Percentiles rank a stretch among this genome's conserved stretches.
Conservation (phyloP, 2,797 vertebrate genomes). For the Chanos chanos region DNA sequence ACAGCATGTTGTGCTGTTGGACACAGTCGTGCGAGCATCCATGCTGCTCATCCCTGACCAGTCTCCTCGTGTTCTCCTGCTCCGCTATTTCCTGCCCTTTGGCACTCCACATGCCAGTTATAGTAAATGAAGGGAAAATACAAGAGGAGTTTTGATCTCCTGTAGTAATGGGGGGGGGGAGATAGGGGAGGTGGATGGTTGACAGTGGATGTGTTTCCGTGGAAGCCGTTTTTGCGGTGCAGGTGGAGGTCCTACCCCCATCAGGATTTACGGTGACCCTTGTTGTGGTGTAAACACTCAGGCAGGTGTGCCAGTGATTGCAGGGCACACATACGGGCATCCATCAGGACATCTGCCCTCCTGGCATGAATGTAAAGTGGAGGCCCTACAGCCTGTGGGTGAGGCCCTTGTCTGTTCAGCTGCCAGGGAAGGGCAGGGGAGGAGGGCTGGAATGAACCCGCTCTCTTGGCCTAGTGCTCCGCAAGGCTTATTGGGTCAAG, state of each 20-base stretch:
- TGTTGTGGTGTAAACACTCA: slow-evolving; percentile 41
- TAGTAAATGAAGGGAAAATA: slow-evolving; percentile 32
- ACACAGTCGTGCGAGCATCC: slow-evolving; percentile 27
- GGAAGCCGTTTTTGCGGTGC: slow-evolving; percentile 21
- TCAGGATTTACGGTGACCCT: slow-evolving; percentile 40
- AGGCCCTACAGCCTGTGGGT: slow-evolving; percentile 46
- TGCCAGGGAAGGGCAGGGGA: slow-evolving; percentile 40
- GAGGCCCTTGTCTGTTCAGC: slow-evolving; percentile 53
- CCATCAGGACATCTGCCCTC: slow-evolving; percentile 42
- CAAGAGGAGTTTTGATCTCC: slow-evolving; percentile 27
- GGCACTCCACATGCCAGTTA: slow-evolving; percentile 48
- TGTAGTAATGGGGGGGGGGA: slow-evolving; percentile 24
- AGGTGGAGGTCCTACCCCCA: slow-evolving; percentile 50
- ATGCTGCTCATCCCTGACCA: slow-evolving; percentile 22
- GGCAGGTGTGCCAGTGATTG: slow-evolving; percentile 48
- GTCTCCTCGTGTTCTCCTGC: slow-evolving; percentile 31
- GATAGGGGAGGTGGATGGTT: slow-evolving; percentile 24
- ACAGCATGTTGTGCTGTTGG: slow-evolving; percentile 37
- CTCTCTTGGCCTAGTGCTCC: slow-evolving; percentile 34
- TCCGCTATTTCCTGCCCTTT: slow-evolving; percentile 45
- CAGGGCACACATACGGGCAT: slow-evolving; percentile 32
- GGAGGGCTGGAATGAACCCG: slow-evolving; percentile 43
- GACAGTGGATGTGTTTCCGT: slow-evolving; percentile 35
- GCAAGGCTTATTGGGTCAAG: slow-evolving; percentile 36
- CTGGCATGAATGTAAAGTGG: slow-evolving; percentile 49